Evolutionary conservation across 1,140 invertebrate species (phyloP).

Genomic region (Philopotamus ludificatus): DNA sequence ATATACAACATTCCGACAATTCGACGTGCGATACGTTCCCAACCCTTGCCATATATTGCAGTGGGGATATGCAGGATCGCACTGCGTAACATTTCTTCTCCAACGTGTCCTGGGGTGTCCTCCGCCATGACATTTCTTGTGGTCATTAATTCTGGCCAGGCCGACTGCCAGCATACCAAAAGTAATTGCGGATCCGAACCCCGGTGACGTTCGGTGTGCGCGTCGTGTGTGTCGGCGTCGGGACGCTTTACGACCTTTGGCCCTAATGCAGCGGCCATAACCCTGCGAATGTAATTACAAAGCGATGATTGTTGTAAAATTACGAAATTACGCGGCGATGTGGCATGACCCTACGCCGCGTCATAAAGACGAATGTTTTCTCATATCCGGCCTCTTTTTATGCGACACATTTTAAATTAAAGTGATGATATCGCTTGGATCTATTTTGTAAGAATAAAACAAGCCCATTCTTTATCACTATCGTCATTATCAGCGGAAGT

Average conservation of each 20-base stretch:
- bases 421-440: no score
- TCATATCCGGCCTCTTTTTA: no score
- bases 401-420: no score
- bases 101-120: background rate
- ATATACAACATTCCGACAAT: no score
- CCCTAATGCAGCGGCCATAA: background rate
- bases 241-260: background rate
- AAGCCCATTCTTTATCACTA: no score
- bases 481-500: no score
- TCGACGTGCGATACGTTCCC: no score
- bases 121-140: slow-evolving; percentile 22
- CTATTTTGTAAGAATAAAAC: no score
- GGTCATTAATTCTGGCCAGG: slow-evolving; percentile 24
- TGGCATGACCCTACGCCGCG: no score
- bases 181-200: slow-evolving; percentile 21
- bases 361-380: no score
- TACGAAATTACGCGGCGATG: background rate
- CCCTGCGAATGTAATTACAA: background rate
- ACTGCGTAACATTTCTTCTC: background rate
- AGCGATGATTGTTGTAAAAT: background rate
- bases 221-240: background rate
- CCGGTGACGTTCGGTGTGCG: background rate
- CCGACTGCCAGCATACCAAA: slow-evolving; percentile 26
- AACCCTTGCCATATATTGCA: background rate
- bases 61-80: background rate